A percentile compares a stretch with the other conserved stretches of the same genome.
These are phyloP conservation scores for Kuschelorhynchus macadamiae DNA, from an alignment of 2,888 invertebrate species.

Conservation along the genomic window DNA sequence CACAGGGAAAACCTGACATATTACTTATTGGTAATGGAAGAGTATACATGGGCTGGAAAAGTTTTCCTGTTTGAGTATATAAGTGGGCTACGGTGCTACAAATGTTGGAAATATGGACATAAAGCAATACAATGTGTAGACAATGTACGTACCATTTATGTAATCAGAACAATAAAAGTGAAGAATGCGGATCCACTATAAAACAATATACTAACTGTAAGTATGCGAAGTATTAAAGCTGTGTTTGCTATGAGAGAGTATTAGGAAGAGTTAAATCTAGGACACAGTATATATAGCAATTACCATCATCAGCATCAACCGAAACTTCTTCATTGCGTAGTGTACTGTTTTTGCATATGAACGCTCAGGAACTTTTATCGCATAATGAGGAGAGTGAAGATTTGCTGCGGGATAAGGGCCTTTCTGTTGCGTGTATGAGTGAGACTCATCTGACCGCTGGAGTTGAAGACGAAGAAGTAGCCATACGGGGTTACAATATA, in stretches of 20 bases:
- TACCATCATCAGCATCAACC: neutral
- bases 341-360: neutral
- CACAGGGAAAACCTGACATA: too few relatives aligned
- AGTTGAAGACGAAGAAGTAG: neutral
- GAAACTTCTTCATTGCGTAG: neutral
- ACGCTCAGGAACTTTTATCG: conserved; percentile 2
- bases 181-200: neutral
- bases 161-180: conserved; percentile 9
- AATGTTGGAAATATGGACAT: conserved; percentile 6
- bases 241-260: neutral
- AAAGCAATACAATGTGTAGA: neutral
- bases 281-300: conserved; percentile 1
- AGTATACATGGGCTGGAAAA: conserved; percentile 2
- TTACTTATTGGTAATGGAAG: neutral
- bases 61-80: conserved; percentile 7
- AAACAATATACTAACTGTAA: neutral
- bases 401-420: neutral
- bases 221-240: too few relatives aligned
- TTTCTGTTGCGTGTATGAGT: conserved; percentile 5
- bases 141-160: conserved; percentile 1
- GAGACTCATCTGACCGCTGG: conserved; percentile 10
- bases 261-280: neutral
- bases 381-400: neutral
- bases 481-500: conserved; percentile 6
- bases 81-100: neutral